Percentiles rank a stretch among this genome's conserved stretches.
phyloP scores from a whole-genome alignment of 2,888 invertebrate genomes.

The Blastobasis lacticolella region DNA sequence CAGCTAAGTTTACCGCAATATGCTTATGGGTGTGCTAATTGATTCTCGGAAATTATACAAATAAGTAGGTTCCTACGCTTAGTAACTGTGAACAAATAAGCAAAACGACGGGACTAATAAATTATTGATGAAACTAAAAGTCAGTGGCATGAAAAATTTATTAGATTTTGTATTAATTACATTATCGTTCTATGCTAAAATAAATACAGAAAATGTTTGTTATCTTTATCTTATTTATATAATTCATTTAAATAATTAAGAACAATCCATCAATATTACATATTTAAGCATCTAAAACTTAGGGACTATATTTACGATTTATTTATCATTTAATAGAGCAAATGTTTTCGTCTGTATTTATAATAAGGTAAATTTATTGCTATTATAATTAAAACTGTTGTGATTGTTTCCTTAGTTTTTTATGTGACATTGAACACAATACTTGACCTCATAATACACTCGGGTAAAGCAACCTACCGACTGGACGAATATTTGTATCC shows the following conservation, averaged over 20 bases:
- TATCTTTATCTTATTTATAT: constrained; percentile 59
- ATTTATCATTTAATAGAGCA: background rate
- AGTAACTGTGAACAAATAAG: too few species aligned
- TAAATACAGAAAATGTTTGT: constrained; percentile 69
- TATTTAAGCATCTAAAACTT: constrained; percentile 47
- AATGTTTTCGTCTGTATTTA: too few species aligned
- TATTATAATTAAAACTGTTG: constrained; percentile 52
- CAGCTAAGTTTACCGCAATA: too few species aligned
- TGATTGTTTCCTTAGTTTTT: constrained; percentile 13
- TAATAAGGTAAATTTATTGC: constrained; percentile 40
- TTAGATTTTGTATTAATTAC: constrained; percentile 69
- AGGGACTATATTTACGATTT: background rate
- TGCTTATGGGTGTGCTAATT: too few species aligned
- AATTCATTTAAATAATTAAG: constrained; percentile 60
- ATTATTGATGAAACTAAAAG: constrained; percentile 13
- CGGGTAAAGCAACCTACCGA: too few species aligned
- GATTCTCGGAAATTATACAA: too few species aligned
- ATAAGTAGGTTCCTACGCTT: too few species aligned
- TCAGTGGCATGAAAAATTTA: constrained; percentile 73
- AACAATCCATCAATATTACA: constrained; percentile 49
- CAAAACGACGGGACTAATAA: background rate
- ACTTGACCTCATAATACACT: too few species aligned
- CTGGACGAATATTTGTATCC: too few species aligned
- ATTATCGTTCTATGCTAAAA: constrained; percentile 67
- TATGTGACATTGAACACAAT: too few species aligned